Conservation (phyloP, 2,113 vertebrate species). For the Burhinus oedicnemus region DNA sequence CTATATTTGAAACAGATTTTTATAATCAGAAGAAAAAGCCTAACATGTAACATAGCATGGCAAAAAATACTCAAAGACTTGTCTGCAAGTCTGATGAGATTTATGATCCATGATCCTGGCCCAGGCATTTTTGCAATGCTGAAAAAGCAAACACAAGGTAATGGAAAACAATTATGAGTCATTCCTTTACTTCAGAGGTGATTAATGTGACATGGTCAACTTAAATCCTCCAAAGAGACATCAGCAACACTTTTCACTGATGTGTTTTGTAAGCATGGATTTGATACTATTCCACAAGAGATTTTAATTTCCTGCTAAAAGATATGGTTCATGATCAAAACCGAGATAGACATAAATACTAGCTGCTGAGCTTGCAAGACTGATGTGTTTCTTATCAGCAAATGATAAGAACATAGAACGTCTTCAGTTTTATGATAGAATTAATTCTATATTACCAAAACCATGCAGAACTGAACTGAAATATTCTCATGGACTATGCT, state of each 20-base stretch:
- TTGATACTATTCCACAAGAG: conserved; percentile 49
- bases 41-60: neutral
- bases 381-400: conserved; percentile 31
- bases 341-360: neutral
- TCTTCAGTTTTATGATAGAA: neutral
- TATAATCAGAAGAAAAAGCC: neutral
- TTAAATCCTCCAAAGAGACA: conserved; percentile 29
- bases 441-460: conserved; percentile 17
- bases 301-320: conserved; percentile 72
- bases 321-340: conserved; percentile 27
- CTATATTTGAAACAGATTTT: neutral
- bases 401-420: conserved; percentile 6
- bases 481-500: neutral
- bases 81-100: neutral
- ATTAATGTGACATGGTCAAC: conserved; percentile 21
- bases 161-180: conserved; percentile 54
- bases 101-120: conserved; percentile 2
- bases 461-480: neutral
- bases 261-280: conserved; percentile 15
- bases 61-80: neutral
- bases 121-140: conserved; percentile 12
- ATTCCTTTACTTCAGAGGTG: conserved; percentile 52
- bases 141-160: conserved; percentile 28
- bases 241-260: conserved; percentile 1
- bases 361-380: neutral